A percentile compares a stretch with the other conserved stretches of the same genome.
These are phyloP conservation scores for Pseudochromis fuscus DNA, from an alignment of 2,797 vertebrate genomes.

Conservation along the genomic window DNA sequence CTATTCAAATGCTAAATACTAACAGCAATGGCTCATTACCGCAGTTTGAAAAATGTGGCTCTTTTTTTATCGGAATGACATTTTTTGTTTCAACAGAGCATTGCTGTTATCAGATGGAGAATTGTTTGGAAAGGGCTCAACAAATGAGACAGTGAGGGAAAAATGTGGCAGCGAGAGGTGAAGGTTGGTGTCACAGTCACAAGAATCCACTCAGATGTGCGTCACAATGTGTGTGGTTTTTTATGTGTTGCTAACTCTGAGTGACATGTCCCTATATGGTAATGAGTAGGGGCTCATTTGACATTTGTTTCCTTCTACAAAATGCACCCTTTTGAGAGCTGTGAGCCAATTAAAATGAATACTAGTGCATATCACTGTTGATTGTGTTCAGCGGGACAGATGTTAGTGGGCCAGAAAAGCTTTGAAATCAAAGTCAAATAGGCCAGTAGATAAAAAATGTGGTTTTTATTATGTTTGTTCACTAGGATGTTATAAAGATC, in stretches of 20 bases:
- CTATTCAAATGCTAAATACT: constrained; percentile 62
- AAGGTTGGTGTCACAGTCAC: neutral
- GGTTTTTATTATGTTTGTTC: constrained; percentile 9
- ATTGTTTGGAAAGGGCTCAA: constrained; percentile 40
- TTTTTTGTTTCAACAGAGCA: constrained; percentile 74
- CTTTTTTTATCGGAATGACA: constrained; percentile 59
- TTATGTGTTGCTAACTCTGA: constrained; percentile 2
- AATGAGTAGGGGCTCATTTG: neutral
- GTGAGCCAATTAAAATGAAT: constrained; percentile 21
- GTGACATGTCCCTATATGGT: constrained; percentile 5
- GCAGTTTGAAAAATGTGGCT: constrained; percentile 50
- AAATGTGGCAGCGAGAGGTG: neutral
- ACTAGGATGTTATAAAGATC: neutral
- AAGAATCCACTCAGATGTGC: neutral
- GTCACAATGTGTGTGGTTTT: constrained; percentile 5
- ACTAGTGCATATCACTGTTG: constrained; percentile 33
- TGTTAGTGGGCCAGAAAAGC: constrained; percentile 2
- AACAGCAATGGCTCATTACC: neutral
- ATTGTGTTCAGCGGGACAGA: constrained; percentile 31
- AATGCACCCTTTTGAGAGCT: constrained; percentile 21
- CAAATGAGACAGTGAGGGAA: neutral
- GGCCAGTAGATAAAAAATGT: constrained; percentile 6
- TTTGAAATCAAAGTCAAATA: constrained; percentile 1
- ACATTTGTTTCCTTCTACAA: constrained; percentile 13
- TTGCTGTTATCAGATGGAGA: constrained; percentile 62